Conservation (phyloP, 2,113 vertebrate genomes). For the Speoplatyrhinus poulsoni region DNA sequence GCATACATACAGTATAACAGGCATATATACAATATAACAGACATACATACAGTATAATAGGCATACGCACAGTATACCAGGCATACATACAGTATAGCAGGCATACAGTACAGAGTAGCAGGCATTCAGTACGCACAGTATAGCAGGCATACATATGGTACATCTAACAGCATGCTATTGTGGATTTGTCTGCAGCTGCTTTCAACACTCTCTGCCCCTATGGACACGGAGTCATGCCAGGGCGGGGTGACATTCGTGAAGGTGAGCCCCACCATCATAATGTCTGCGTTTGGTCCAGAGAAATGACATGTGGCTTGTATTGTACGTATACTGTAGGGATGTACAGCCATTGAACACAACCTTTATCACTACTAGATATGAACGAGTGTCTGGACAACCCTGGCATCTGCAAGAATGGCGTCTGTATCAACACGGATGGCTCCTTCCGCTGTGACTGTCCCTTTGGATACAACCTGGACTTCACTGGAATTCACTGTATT, state of each 20-base stretch:
- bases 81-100: no score
- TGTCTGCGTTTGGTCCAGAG: no score
- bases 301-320: background rate
- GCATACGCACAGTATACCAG: background rate
- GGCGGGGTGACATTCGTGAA: constrained; percentile 79
- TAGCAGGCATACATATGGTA: background rate
- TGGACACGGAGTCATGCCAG: constrained; percentile 85
- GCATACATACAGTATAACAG: no score
- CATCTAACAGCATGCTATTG: background rate
- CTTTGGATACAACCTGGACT: constrained; percentile 91
- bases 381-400: constrained; percentile 90
- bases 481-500: constrained; percentile 86
- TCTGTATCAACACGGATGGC: constrained; percentile 91
- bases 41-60: background rate
- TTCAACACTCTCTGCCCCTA: constrained; percentile 86
- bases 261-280: constrained; percentile 71
- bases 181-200: constrained; percentile 70
- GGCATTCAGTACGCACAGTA: no score
- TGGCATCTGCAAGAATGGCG: constrained; percentile 83
- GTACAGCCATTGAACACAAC: background rate
- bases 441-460: constrained; percentile 96
- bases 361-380: constrained; percentile 74
- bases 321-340: background rate
- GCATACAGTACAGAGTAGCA: no score
- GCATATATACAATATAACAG: no score